Base-by-base conservation (phyloP, 2,888 invertebrate genomes). In the Cyrtodaria siliqua region DNA sequence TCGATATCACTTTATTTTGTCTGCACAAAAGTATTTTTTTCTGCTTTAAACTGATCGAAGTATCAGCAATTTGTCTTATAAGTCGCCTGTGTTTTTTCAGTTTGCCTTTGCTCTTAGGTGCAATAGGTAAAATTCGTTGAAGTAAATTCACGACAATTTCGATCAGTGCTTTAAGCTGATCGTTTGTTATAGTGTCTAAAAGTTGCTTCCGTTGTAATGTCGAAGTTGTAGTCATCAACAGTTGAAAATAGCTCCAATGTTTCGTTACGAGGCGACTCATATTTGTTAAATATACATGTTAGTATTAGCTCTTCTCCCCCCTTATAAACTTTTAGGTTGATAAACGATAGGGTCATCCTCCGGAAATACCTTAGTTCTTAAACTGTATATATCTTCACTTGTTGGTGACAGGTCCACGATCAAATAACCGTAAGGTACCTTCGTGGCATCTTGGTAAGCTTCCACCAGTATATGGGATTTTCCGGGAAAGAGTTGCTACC, bases 391-490 rank as follows among this genome's bases (percentile, higher is more conserved):
- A 50, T 76, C 68, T 9, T 38, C 18, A 23, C 44, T 33, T 26
- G 47, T 26, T 23, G 76, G 71, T 16, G 64, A 42, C 59, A 68
- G 27, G 50, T 72, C 63, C 2, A 72, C 27, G 16, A 77, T 16
- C 6, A 72, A 50, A 50, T 77, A 62, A 9, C 61, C 52, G 24
- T 29, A 38, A 4, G 57, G 57, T 27, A 2, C n/a, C 42, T 57
- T 57, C 40, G 59, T 68, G 20, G 72, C 71, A 23, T 77, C 77
- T 44, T 33, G 20, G 24, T 53, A 77, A n/a, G 68, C 72, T 47
- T 67, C 72, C 18, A 29, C 33, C 50, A 72, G 23, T 6, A 18
- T 18, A 23, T 40, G 24, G 14, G 42, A 47, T 52, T 57, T 60
- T 23, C 53, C 60, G 2, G 68, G 63, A 53, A 63, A 74, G 18